Percentiles rank a stretch among this genome's conserved stretches.
Conservation (phyloP, 2,797 vertebrate species). For the Acanthiza pusilla region DNA sequence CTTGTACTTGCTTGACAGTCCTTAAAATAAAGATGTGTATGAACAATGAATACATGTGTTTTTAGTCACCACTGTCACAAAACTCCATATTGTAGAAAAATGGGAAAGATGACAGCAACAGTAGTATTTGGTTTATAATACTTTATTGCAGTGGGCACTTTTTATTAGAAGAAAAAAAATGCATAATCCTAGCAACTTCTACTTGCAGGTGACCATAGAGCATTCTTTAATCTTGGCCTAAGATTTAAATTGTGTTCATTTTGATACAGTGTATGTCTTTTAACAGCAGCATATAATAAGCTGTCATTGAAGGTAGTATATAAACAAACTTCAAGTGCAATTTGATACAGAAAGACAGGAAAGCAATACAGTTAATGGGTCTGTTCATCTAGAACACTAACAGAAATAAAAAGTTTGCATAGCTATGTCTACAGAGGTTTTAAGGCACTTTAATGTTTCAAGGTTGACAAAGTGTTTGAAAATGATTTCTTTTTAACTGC, state of each 20-base stretch:
- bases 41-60: background rate
- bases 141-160: constrained; percentile 90
- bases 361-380: constrained; percentile 72
- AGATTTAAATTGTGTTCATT: constrained; percentile 63
- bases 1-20: background rate
- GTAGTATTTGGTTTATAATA: constrained; percentile 37
- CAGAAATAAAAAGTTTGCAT: constrained; percentile 93
- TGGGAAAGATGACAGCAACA: background rate
- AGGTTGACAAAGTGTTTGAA: constrained; percentile 70
- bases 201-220: constrained; percentile 88
- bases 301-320: constrained; percentile 69
- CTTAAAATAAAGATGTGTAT: constrained; percentile 63
- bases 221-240: constrained; percentile 78
- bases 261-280: constrained; percentile 72
- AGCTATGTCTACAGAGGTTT: constrained; percentile 92
- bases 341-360: constrained; percentile 71
- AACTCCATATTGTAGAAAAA: background rate
- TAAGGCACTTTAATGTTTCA: constrained; percentile 95
- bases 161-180: constrained; percentile 81
- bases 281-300: constrained; percentile 73
- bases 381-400: constrained; percentile 80
- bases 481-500: constrained; percentile 72
- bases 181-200: constrained; percentile 88
- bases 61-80: background rate
- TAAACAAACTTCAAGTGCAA: constrained; percentile 71